phyloP scores from a whole-genome alignment of 2,113 vertebrate species.

The Campylorhamphus procurvoides region DNA sequence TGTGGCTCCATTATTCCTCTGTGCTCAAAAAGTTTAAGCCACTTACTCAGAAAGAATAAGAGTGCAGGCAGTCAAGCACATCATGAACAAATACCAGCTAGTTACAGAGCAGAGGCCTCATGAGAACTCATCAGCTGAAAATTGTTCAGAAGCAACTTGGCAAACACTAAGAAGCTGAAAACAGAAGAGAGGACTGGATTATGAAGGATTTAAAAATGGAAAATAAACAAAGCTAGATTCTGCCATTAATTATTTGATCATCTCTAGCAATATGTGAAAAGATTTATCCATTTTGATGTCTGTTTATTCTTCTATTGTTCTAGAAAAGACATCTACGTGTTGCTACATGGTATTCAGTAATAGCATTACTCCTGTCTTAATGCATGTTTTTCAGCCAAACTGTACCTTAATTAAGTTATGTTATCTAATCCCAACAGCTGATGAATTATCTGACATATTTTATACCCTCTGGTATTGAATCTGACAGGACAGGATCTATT shows the following conservation, averaged over 20 bases:
- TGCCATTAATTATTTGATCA: conserved; percentile 20
- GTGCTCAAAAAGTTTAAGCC: conserved; percentile 22
- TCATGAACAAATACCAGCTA: conserved; percentile 37
- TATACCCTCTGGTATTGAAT: conserved; percentile 34
- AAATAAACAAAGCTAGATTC: background rate
- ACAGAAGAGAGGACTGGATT: background rate
- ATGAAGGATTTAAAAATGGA: conserved; percentile 16
- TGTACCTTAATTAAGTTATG: conserved; percentile 20
- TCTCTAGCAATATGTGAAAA: conserved; percentile 9
- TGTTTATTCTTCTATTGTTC: conserved; percentile 37
- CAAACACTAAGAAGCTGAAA: conserved; percentile 11
- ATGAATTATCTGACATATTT: conserved; percentile 27
- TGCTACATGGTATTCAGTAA: conserved; percentile 1
- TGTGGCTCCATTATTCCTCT: background rate
- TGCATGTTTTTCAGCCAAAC: background rate
- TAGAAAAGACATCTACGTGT: background rate
- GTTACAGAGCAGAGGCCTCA: conserved; percentile 26
- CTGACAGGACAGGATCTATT: conserved; percentile 35
- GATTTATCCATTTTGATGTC: conserved; percentile 2
- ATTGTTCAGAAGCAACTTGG: conserved; percentile 30
- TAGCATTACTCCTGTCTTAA: background rate
- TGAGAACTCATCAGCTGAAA: background rate
- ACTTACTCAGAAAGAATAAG: conserved; percentile 7
- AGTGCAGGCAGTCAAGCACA: conserved; percentile 25
- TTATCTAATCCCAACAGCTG: conserved; percentile 44